A percentile compares a stretch with the other conserved stretches of the same genome.
Evolutionary conservation across 2,113 vertebrate genomes (phyloP).

Genomic region (Silurus glanis): DNA sequence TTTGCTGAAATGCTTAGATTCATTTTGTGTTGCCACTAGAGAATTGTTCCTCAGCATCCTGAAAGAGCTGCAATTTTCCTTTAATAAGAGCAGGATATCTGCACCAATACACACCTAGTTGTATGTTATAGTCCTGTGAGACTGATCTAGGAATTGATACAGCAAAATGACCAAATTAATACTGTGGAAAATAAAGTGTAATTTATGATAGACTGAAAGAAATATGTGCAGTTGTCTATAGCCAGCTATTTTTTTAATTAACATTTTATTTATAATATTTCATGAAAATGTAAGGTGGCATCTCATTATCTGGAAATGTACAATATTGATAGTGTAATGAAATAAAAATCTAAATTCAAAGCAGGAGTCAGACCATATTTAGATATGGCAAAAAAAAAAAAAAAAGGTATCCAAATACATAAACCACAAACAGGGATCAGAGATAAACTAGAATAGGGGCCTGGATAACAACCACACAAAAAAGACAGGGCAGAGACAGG

Average conservation of each 20-base stretch:
- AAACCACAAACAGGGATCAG: not conserved
- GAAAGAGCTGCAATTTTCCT: not conserved
- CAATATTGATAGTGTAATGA: not conserved
- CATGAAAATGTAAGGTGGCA: not conserved
- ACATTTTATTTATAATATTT: not conserved
- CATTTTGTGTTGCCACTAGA: not conserved
- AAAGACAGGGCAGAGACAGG: not conserved
- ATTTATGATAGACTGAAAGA: not conserved
- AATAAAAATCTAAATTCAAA: not conserved
- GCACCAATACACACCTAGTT: not conserved
- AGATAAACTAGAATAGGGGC: not conserved
- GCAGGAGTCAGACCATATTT: not conserved
- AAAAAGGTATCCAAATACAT: not conserved
- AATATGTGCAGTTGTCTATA: not conserved
- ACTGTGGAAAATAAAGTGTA: not conserved
- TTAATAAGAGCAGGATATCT: not conserved
- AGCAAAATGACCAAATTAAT: not conserved
- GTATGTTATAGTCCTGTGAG: not conserved
- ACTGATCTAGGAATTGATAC: not conserved
- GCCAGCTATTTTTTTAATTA: not conserved
- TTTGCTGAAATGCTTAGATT: not conserved
- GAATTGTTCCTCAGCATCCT: not conserved
- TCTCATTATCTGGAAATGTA: not conserved
- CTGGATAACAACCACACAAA: not conserved
- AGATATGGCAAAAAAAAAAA: not conserved